Percentiles rank a stretch among this genome's conserved stretches.
Conservation (phyloP, 1,140 invertebrate genomes). For the Bicyclus anynana region DNA sequence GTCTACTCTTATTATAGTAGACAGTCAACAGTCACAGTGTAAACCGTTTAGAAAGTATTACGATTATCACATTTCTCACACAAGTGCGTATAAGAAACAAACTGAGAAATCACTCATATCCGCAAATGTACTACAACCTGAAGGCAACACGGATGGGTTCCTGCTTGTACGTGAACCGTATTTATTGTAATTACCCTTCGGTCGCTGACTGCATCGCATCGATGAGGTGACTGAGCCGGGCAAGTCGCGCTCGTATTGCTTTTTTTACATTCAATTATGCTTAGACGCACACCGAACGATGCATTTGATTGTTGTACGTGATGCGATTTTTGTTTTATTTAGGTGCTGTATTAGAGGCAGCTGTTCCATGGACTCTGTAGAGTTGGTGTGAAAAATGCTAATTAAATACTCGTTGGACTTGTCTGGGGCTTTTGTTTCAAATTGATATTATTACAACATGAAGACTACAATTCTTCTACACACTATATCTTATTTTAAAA, state of each 20-base stretch:
- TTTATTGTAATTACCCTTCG: conserved; percentile 63
- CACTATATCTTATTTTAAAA: too few relatives aligned
- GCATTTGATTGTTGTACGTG: not conserved
- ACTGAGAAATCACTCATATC: not conserved
- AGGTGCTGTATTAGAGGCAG: not conserved
- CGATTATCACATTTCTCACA: too few relatives aligned
- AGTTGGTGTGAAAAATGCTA: too few relatives aligned
- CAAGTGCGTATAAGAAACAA: too few relatives aligned
- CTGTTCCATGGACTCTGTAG: too few relatives aligned
- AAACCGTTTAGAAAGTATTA: too few relatives aligned
- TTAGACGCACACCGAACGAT: not conserved
- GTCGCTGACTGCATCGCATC: conserved; percentile 24
- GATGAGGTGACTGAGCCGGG: conserved; percentile 20
- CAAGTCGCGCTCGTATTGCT: conserved; percentile 12
- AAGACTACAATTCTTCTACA: too few relatives aligned
- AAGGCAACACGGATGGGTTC: conserved; percentile 29
- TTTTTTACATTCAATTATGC: conserved; percentile 18
- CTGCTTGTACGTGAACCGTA: conserved; percentile 49
- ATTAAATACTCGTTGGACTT: too few relatives aligned
- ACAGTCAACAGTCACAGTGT: too few relatives aligned
- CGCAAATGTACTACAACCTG: not conserved
- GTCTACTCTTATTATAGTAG: too few relatives aligned
- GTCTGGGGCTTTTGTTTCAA: too few relatives aligned
- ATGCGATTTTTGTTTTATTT: not conserved
- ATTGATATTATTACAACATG: too few relatives aligned